A percentile compares a stretch with the other conserved stretches of the same genome.
Evolutionary conservation across 2,113 vertebrate genomes (phyloP).

Genomic region (Seriola dumerili): DNA sequence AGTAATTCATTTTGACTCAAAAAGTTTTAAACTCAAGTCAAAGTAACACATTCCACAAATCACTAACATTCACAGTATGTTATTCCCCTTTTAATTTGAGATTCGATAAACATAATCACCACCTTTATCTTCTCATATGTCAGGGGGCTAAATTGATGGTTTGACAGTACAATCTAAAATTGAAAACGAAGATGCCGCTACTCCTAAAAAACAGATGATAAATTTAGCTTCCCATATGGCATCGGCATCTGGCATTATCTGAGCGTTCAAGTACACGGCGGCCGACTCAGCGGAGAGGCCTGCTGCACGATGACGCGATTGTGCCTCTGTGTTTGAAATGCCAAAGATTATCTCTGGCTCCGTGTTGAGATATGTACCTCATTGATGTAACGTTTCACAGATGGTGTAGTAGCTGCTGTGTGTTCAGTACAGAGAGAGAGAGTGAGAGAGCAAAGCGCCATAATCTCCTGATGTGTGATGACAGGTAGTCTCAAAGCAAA

Average conservation of each 20-base stretch:
- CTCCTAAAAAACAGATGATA: slow-evolving; percentile 72
- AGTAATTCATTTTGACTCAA: background rate
- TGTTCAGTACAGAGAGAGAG: slow-evolving; percentile 12
- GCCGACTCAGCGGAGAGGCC: slow-evolving; percentile 51
- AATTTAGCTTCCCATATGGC: slow-evolving; percentile 73
- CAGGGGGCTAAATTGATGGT: slow-evolving; percentile 45
- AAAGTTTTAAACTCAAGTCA: slow-evolving; percentile 12
- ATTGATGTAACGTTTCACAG: slow-evolving; percentile 76
- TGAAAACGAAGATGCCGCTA: slow-evolving; percentile 39
- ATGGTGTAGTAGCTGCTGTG: slow-evolving; percentile 72
- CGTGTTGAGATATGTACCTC: slow-evolving; percentile 68
- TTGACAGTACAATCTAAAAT: slow-evolving; percentile 54
- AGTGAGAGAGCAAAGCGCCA: slow-evolving; percentile 53
- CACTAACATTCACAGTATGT: slow-evolving; percentile 5
- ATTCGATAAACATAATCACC: slow-evolving; percentile 49
- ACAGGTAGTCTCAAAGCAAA: slow-evolving; percentile 84
- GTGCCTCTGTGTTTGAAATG: slow-evolving; percentile 69
- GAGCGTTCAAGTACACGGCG: slow-evolving; percentile 41
- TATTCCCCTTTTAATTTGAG: slow-evolving; percentile 37
- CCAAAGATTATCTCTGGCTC: slow-evolving; percentile 69
- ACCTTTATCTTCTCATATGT: slow-evolving; percentile 54
- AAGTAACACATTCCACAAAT: slow-evolving; percentile 18
- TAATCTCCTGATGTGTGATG: slow-evolving; percentile 81
- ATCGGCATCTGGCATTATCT: slow-evolving; percentile 61
- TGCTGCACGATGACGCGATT: slow-evolving; percentile 45